phyloP scores from a whole-genome alignment of 1,140 invertebrate genomes.

The Caenorhabditis latens region DNA sequence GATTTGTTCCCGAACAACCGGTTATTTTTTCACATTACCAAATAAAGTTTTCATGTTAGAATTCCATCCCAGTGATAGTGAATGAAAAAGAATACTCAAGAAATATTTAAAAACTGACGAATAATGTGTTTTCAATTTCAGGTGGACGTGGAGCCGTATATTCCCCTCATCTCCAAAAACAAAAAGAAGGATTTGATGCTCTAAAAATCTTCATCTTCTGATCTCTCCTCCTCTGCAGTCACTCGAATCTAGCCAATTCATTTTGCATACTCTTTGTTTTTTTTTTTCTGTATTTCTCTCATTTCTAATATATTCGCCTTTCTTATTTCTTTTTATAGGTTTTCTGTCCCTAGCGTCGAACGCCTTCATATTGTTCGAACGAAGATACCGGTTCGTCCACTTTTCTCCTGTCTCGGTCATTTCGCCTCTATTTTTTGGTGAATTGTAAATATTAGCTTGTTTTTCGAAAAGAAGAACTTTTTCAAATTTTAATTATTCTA shows the following conservation, averaged over 20 bases:
- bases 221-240: conserved; percentile 8
- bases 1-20: not conserved
- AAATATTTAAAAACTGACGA: not conserved
- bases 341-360: conserved; percentile 42
- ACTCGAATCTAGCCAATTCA: conserved; percentile 27
- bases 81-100: not conserved
- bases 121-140: conserved; percentile 52
- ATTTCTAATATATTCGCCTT: not conserved
- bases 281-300: not conserved
- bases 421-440: not conserved
- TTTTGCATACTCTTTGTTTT: conserved; percentile 37
- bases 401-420: conserved; percentile 17
- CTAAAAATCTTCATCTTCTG: not conserved
- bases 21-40: not conserved
- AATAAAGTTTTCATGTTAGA: no score
- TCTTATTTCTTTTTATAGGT: not conserved
- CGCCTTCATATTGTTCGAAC: conserved; percentile 1
- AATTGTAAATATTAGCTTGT: conserved; percentile 38
- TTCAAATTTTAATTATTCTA: not conserved
- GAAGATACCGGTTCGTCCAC: conserved; percentile 20
- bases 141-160: conserved; percentile 70
- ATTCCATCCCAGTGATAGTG: not conserved
- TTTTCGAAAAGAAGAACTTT: conserved; percentile 15
- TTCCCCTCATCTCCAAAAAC: conserved; percentile 61
- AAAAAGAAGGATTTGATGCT: conserved; percentile 48